Evolutionary conservation across 2,797 vertebrate species (phyloP).

Genomic region (Nasua narica): DNA sequence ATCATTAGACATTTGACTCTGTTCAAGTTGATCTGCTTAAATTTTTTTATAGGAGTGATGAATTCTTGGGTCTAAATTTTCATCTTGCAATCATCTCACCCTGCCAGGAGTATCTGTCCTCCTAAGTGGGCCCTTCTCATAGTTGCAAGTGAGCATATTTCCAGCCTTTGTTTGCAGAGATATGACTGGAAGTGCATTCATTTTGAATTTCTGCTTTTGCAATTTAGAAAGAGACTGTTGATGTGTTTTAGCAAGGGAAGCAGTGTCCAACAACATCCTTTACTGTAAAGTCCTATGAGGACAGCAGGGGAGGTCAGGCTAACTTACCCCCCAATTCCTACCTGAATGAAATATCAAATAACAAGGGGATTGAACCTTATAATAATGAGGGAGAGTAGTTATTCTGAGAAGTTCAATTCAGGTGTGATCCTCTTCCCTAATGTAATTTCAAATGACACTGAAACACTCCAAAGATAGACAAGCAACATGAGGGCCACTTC

Average conservation of each 20-base stretch:
- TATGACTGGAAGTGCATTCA: neutral
- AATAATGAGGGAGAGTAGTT: neutral
- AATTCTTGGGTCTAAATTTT: neutral
- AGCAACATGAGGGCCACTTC: too few species aligned
- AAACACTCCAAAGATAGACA: neutral
- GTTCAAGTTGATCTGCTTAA: neutral
- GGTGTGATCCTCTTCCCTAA: neutral
- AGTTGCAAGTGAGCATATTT: neutral
- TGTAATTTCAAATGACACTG: neutral
- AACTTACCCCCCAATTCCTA: neutral
- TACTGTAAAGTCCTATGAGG: neutral
- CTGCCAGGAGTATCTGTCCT: neutral
- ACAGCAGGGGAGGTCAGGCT: neutral
- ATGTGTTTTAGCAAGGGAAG: neutral
- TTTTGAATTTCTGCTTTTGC: neutral
- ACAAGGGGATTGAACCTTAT: neutral
- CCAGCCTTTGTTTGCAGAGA: neutral
- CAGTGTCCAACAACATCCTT: neutral
- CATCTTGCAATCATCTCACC: neutral
- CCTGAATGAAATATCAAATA: neutral
- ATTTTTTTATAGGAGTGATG: neutral
- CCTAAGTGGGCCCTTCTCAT: neutral
- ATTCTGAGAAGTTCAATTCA: neutral
- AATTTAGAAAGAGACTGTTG: neutral
- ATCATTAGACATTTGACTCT: slow-evolving; percentile 16